These are phyloP conservation scores for Emys orbicularis DNA, from an alignment of 2,797 vertebrate species.

Conservation along the genomic window DNA sequence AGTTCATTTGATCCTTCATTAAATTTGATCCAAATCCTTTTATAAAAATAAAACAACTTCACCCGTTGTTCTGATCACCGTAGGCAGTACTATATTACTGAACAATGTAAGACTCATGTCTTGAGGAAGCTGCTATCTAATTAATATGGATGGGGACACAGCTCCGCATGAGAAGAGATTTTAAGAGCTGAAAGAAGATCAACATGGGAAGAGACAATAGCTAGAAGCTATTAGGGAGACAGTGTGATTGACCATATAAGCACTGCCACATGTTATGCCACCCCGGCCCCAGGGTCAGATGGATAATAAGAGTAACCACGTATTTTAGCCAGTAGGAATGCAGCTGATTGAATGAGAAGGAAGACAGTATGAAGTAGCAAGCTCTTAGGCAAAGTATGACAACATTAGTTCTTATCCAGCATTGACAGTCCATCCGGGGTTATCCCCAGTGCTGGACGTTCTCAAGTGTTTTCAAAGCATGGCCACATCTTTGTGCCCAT, in stretches of 20 bases:
- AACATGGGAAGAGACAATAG: not conserved
- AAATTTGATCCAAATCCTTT: slow-evolving; percentile 45
- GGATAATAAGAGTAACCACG: not conserved
- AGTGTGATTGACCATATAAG: not conserved
- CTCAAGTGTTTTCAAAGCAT: not conserved
- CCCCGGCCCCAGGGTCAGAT: not conserved
- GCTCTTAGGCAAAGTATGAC: not conserved
- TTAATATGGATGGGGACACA: not conserved
- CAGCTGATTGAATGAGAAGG: not conserved
- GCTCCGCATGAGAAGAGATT: not conserved
- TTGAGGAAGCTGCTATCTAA: slow-evolving; percentile 1
- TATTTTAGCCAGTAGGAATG: not conserved
- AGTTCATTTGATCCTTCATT: slow-evolving; percentile 50
- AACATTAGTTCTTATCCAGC: not conserved
- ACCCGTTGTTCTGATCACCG: not conserved
- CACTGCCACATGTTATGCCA: not conserved
- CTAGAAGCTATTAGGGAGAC: not conserved
- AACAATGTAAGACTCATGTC: not conserved
- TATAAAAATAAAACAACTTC: not conserved
- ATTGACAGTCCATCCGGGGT: too few species aligned
- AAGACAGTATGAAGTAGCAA: not conserved
- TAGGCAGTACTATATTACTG: not conserved
- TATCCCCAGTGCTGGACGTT: not conserved
- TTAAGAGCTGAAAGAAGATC: not conserved
- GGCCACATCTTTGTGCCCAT: not conserved